A percentile compares a stretch with the other conserved stretches of the same genome.
Evolutionary conservation across 2,888 invertebrate genomes (phyloP).

Genomic region (Drosophila macrospina): DNA sequence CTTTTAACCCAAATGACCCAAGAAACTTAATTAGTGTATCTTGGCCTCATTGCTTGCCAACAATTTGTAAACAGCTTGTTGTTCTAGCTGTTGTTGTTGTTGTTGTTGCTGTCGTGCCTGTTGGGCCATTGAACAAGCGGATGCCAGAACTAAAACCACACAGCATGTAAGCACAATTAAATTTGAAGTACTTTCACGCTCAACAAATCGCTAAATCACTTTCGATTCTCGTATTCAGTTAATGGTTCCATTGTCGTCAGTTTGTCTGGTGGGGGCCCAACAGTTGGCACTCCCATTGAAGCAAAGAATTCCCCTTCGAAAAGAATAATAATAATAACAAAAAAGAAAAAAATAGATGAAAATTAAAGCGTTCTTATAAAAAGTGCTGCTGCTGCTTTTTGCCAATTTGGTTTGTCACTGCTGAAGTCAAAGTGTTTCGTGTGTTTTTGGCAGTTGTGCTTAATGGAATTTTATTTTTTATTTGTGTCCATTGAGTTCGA

Average conservation of each 20-base stretch:
- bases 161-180: slow-evolving; percentile 63
- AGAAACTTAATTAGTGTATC: slow-evolving; percentile 55
- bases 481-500: slow-evolving; percentile 52
- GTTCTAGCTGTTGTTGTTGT: slow-evolving; percentile 7
- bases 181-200: slow-evolving; percentile 66
- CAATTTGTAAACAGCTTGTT: slow-evolving; percentile 47
- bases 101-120: slow-evolving; percentile 4
- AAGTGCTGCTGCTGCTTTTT: not conserved
- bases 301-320: not conserved
- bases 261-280: slow-evolving; percentile 59
- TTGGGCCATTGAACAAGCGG: slow-evolving; percentile 27
- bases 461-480: slow-evolving; percentile 68
- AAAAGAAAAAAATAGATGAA: slow-evolving; percentile 24
- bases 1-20: slow-evolving; percentile 42
- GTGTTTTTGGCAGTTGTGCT: slow-evolving; percentile 70
- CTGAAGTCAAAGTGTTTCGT: slow-evolving; percentile 53
- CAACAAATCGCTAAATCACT: slow-evolving; percentile 10
- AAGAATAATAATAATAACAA: slow-evolving; percentile 21
- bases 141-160: slow-evolving; percentile 22
- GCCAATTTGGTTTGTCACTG: slow-evolving; percentile 14
- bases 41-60: slow-evolving; percentile 41
- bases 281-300: slow-evolving; percentile 44
- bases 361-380: not conserved
- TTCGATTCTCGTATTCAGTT: slow-evolving; percentile 23
- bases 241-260: slow-evolving; percentile 71